Evolutionary conservation across 2,113 vertebrate species (phyloP), one percentile per base, ranked within the genome.

Genomic region (human): DNA sequence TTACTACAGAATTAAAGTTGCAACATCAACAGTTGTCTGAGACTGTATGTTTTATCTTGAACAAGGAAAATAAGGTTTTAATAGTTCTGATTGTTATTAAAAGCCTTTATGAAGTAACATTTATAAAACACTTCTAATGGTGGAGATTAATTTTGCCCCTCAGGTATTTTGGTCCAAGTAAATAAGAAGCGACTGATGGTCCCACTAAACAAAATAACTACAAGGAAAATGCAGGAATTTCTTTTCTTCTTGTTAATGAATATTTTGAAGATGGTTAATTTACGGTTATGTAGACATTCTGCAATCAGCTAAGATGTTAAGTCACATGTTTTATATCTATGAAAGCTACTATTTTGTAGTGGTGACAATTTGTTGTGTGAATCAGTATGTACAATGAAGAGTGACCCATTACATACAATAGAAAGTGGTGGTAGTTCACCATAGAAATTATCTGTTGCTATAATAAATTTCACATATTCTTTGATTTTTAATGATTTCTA

Each of bases 121-220:
- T 96, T 98, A 66, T 50, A 90, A 97, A 85, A 79, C 11, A 88
- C 27, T 94, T 40, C 32, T 78, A 75, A 25, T 92, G 72, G 90
- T 91, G 25, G 87, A 45, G 55, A 93, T 94, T 85, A 96, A 96
- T 97, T 97, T 35, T 96, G 55, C 43, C 82, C 87, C 96, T 97
- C 16, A 30, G 6, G 45, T 97, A 76, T 93, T 94, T 97, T 80
- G 70, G 2, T 95, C 52, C 79, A 94, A 98, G 86, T 95, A 88
- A 83, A 96, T 93, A 97, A 94, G 75, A 94, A 92, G 0, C 73
- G 89, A 94, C 61, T 95, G 94, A 45, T 88, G 45, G 73, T 81
- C 2, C 76, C 10, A 70, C 43, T 90, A 59, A 78, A 82, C 13
- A 98, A 92, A 97, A 95, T 89, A 90, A 90, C 50, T 86, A 1